Evolutionary conservation across 92 coral and sea anemone genomes (phyloP).

Genomic region (Anthopleura xanthogrammica): DNA sequence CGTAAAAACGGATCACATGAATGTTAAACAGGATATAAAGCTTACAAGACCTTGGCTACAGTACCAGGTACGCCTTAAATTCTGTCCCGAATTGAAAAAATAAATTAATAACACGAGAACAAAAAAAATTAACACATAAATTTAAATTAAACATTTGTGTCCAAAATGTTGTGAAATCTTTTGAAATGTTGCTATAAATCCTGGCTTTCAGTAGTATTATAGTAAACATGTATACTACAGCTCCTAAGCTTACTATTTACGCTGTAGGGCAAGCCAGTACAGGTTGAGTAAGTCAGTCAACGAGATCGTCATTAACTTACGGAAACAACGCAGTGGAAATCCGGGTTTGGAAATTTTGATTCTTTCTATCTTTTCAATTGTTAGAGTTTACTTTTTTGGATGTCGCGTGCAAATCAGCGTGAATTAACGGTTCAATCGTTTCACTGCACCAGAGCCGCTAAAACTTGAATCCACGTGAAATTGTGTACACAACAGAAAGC

Average conservation of each 20-base stretch:
- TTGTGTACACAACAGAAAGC: not conserved
- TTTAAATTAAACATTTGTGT: not conserved
- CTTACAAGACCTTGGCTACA: too few relatives aligned
- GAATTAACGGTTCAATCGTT: slow-evolving; percentile 6
- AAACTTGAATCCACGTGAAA: not conserved
- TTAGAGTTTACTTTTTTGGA: not conserved
- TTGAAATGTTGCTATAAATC: not conserved
- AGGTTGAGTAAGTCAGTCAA: not conserved
- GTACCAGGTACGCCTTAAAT: too few relatives aligned
- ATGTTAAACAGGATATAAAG: too few relatives aligned
- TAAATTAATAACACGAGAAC: not conserved
- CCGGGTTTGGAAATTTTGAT: not conserved
- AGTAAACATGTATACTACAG: not conserved
- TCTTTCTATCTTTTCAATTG: not conserved
- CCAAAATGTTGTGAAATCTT: not conserved
- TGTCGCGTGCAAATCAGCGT: slow-evolving; percentile 12
- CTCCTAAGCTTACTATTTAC: not conserved
- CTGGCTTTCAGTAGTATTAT: not conserved
- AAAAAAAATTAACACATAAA: not conserved
- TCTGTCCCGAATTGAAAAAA: too few relatives aligned
- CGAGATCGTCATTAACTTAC: not conserved
- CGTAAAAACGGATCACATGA: not conserved
- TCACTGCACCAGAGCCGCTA: not conserved
- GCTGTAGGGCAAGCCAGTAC: not conserved
- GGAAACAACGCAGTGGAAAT: not conserved